Percentiles rank a stretch among this genome's conserved stretches.
These are phyloP conservation scores for Cathartes aura DNA, from an alignment of 2,113 vertebrate genomes.

Conservation along the genomic window DNA sequence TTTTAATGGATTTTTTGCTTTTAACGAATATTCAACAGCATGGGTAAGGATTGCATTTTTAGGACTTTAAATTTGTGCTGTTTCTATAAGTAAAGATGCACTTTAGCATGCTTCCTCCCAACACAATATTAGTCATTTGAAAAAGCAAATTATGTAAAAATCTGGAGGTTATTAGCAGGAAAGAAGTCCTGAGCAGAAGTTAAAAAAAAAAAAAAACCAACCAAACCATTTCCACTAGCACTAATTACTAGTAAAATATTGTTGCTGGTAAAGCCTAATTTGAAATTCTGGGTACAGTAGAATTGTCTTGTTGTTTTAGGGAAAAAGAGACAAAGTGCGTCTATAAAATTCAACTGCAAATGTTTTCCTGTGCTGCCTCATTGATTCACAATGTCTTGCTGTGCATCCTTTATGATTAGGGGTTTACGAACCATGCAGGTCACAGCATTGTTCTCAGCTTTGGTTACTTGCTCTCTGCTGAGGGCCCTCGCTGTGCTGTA, in stretches of 20 bases:
- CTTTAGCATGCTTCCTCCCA: not conserved
- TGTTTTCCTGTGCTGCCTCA: not conserved
- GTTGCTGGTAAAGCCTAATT: not conserved
- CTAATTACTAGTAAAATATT: not conserved
- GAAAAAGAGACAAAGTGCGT: not conserved
- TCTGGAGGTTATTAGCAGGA: not conserved
- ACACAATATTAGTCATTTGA: not conserved
- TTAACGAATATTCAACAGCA: not conserved
- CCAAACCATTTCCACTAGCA: not conserved
- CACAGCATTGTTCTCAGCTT: not conserved
- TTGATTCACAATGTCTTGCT: not conserved
- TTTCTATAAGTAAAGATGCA: constrained; percentile 23
- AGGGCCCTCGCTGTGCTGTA: not conserved
- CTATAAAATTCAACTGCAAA: constrained; percentile 9
- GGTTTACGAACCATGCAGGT: not conserved
- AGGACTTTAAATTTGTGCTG: constrained; percentile 8
- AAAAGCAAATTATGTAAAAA: not conserved
- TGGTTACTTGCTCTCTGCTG: constrained; percentile 8
- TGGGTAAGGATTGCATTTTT: not conserved
- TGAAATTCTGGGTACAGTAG: not conserved
- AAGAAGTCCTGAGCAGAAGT: not conserved
- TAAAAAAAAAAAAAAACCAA: not conserved
- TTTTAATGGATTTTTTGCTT: not conserved
- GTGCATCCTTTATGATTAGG: not conserved
- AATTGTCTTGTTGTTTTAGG: not conserved